phyloP scores from a whole-genome alignment of 2,113 vertebrate species.

The Irena cyanogastra region DNA sequence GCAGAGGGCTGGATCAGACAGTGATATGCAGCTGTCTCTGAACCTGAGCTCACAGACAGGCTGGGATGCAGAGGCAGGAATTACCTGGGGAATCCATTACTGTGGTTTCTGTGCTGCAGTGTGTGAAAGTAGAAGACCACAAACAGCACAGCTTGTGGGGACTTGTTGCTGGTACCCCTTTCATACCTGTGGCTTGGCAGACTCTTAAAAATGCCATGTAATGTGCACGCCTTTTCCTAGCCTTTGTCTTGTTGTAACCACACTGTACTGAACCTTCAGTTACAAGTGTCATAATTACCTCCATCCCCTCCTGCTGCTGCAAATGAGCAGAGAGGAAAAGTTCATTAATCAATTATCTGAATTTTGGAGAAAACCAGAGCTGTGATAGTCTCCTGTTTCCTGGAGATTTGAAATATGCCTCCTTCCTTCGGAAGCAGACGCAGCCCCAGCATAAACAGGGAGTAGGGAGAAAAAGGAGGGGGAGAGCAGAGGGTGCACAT shows the following conservation, averaged over 20 bases:
- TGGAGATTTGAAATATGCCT: slow-evolving; percentile 11
- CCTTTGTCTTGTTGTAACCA: neutral
- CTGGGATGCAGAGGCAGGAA: neutral
- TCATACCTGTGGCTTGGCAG: neutral
- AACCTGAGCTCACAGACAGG: neutral
- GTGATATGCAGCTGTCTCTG: fast-evolving
- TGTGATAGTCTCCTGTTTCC: slow-evolving; percentile 28
- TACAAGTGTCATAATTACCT: neutral
- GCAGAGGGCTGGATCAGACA: neutral
- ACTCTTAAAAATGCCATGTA: neutral
- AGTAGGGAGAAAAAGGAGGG: neutral
- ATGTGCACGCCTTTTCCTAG: neutral
- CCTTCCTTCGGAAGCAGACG: neutral
- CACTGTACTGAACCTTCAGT: neutral
- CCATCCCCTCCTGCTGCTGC: slow-evolving; percentile 17
- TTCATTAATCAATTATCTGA: slow-evolving; percentile 28
- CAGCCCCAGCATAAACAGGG: neutral
- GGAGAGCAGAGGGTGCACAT: fast-evolving
- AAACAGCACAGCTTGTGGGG: neutral
- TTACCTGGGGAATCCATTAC: neutral
- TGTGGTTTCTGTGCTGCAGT: neutral
- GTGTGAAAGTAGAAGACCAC: neutral
- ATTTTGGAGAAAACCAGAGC: slow-evolving; percentile 25
- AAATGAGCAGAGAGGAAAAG: slow-evolving; percentile 25
- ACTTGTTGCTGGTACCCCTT: neutral